These are phyloP conservation scores for Lates calcarifer DNA, from an alignment of 2,113 vertebrate genomes.

Conservation along the genomic window DNA sequence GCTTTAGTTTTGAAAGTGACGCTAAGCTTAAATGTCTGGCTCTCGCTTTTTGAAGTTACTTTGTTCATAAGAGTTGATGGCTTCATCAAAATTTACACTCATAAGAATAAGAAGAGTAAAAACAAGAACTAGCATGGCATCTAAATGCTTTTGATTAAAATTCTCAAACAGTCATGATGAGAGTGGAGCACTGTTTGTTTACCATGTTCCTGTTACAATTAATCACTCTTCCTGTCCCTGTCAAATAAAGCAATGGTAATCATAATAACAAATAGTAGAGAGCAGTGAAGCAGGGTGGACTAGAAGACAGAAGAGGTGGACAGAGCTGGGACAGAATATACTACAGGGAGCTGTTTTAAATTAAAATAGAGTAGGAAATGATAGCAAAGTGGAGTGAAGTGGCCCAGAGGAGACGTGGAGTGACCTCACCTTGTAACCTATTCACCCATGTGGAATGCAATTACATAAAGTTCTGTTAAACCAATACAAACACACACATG, in stretches of 20 bases:
- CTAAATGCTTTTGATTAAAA: neutral
- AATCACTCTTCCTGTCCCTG: neutral
- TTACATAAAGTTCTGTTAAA: constrained; percentile 31
- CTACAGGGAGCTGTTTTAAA: constrained; percentile 8
- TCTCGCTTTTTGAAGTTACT: constrained; percentile 3
- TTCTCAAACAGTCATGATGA: constrained; percentile 2
- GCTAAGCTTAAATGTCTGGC: constrained; percentile 18
- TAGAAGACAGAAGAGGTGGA: neutral
- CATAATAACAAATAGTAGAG: neutral
- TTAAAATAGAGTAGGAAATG: constrained; percentile 22
- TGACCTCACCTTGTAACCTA: constrained; percentile 43
- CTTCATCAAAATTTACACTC: neutral
- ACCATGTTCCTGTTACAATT: neutral
- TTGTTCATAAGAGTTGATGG: neutral
- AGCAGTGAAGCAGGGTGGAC: neutral
- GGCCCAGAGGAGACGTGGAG: constrained; percentile 16
- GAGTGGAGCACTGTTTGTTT: neutral
- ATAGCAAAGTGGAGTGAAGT: constrained; percentile 15
- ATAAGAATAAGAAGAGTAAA: neutral
- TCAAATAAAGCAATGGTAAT: constrained; percentile 18
- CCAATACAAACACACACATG: constrained; percentile 10
- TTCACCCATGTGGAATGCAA: constrained; percentile 29
- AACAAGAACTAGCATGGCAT: neutral
- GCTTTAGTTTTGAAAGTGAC: constrained; percentile 8
- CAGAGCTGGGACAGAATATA: neutral